Base-by-base conservation (phyloP, 2,888 invertebrate species). In the Anagyrus pseudococci region DNA sequence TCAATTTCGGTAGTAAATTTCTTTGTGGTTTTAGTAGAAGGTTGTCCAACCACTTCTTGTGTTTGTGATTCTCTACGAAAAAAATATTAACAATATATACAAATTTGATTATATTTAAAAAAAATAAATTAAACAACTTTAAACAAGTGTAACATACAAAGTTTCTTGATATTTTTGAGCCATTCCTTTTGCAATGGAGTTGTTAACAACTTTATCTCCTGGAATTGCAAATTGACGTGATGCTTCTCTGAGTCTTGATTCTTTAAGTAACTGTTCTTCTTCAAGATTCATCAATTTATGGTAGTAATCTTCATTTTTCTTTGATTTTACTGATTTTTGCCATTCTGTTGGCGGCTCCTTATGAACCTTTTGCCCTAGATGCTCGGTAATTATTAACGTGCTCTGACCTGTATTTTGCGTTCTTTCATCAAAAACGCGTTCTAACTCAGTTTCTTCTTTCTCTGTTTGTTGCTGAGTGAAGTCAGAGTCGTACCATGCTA, bases 401-500 rank as follows among this genome's bases (percentile, higher is more conserved):
- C 86, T 88, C 71, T 92, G 89, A 70, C 88, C 86, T 73, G 88
- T 82, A 50, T 85, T 85, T 75, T 89, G 89, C 71, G 88, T 86
- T 69, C 93, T 88, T 80, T 95, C 95, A 77, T 94, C 94, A 79
- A 95, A 95, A 50, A 92, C 89, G 80, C 90, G 89, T 80, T 93
- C 93, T 73, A 95, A 84, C 82, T 96, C 95, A 58, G 90, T 92
- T 73, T 90, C 92, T 80, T 87, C 84, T 70, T 94, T 89, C 73
- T 91, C 90, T 79, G 87, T 86, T 82, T 94, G 95, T 82, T 93
- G 94, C 79, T 89, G 88, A 70, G 90, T 85, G 78, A 93, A 87
- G 81, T 93, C 94, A 78, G 88, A 86, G 84, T 96, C 95, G 85
- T 96, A 96, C 95, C 95, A 96, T 74, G 95, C 95, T 92, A 82